Evolutionary conservation across 2,797 vertebrate genomes (phyloP).

Genomic region (Eidolon dupreanum): DNA sequence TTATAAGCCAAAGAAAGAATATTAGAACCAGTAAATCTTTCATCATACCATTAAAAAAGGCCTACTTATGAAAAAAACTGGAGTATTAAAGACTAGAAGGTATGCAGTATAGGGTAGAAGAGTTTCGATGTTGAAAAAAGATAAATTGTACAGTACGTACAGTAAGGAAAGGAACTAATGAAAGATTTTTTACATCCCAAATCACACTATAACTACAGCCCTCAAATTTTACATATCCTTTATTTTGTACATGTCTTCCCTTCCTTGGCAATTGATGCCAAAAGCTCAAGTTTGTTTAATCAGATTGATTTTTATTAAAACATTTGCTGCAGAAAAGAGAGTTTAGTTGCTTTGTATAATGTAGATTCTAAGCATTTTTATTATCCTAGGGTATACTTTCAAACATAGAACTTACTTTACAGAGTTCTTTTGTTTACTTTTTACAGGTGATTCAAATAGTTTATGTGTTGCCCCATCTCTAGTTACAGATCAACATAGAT

Average conservation of each 20-base stretch:
- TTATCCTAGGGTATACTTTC: slow-evolving; percentile 50
- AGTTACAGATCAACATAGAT: slow-evolving; percentile 95
- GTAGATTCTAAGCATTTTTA: slow-evolving; percentile 41
- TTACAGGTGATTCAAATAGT: slow-evolving; percentile 89
- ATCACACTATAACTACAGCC: background rate
- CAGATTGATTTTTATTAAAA: slow-evolving; percentile 52
- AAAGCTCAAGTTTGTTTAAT: slow-evolving; percentile 48
- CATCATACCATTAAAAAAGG: background rate
- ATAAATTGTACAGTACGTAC: slow-evolving; percentile 36
- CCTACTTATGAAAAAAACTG: background rate
- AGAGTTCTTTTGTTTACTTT: slow-evolving; percentile 78
- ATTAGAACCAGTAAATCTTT: background rate
- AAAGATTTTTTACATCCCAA: background rate
- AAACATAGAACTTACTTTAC: slow-evolving; percentile 55
- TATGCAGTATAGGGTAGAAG: background rate
- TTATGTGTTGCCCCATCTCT: slow-evolving; percentile 94
- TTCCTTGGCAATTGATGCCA: background rate
- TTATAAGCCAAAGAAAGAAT: slow-evolving; percentile 26
- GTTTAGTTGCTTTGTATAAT: slow-evolving; percentile 37
- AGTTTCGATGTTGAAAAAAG: slow-evolving; percentile 29
- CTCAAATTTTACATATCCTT: slow-evolving; percentile 31
- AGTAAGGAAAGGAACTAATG: slow-evolving; percentile 42
- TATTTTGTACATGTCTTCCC: background rate
- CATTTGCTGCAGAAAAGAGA: slow-evolving; percentile 1
- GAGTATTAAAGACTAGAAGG: slow-evolving; percentile 1